Evolutionary conservation across 2,888 invertebrate genomes (phyloP).

Genomic region (Cyaniris semiargus): DNA sequence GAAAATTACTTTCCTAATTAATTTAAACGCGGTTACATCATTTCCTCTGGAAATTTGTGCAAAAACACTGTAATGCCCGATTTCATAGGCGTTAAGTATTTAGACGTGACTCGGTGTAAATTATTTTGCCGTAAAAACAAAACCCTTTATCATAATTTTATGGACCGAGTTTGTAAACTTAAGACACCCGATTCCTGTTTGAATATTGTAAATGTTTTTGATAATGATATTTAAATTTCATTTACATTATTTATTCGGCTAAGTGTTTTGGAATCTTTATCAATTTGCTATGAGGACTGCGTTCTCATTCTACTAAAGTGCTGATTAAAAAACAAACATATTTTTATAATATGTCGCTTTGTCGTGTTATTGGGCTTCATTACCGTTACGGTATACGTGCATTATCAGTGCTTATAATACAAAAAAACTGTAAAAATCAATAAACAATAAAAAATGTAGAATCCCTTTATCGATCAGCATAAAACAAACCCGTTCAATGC

Average conservation of each 20-base stretch:
- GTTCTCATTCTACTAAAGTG: background rate
- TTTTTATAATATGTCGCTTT: background rate
- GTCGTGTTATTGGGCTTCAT: background rate
- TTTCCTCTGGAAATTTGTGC: constrained; percentile 43
- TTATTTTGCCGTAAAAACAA: constrained; percentile 67
- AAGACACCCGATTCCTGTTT: constrained; percentile 64
- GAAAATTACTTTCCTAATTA: constrained; percentile 56
- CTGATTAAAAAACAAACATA: background rate
- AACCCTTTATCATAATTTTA: constrained; percentile 75
- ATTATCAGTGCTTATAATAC: background rate
- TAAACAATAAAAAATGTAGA: background rate
- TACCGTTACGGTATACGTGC: background rate
- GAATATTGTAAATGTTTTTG: constrained; percentile 60
- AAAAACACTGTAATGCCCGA: constrained; percentile 49
- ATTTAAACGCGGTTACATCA: constrained; percentile 43
- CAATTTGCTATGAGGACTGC: background rate
- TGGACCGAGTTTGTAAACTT: constrained; percentile 63
- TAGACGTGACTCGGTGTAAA: constrained; percentile 61
- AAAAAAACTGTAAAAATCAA: background rate
- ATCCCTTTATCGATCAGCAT: background rate
- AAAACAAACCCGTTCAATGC: constrained; percentile 30
- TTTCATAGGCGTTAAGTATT: constrained; percentile 59
- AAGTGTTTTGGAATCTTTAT: constrained; percentile 33
- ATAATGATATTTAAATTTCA: constrained; percentile 51
- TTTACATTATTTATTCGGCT: constrained; percentile 26